Evolutionary conservation across 2,888 invertebrate genomes (phyloP), one percentile per base, ranked within the genome.

Genomic region (Lasioglossum pauxillum): DNA sequence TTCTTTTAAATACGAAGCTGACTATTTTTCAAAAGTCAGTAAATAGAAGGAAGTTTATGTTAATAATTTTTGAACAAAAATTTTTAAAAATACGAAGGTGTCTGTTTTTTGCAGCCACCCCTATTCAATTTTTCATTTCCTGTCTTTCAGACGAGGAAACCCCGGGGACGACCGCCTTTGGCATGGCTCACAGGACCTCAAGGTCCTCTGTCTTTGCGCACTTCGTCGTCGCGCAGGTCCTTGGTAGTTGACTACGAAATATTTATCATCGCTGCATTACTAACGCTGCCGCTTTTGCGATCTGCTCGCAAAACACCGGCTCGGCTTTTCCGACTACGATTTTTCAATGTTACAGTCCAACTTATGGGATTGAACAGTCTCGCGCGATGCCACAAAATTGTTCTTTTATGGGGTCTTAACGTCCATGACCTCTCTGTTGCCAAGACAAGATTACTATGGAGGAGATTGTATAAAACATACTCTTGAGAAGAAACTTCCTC

Each of bases 211-310:
- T 60, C 41, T 27, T 41, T 74, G 74, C 53, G 46, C 27, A 19
- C 38, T 41, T 27, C 16, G 27, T 3, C 69, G 35, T 77, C 67
- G 41, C n/a, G 23, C 41, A 31, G 49, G 16, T 44, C 23, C 41
- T 12, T 5, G n/a, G 41, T 41, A 69, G 69, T 23, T 5, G 12
- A 12, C 69, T n/a, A 67, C 67, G 80, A 82, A 79, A 72, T 78
- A 80, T 80, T 80, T 53, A 76, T 76, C 67, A 53, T 69, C 49
- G 80, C n/a, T 41, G 76, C 49, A 75, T 49, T 10, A 53, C 78
- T 72, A 72, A 78, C 60, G 44, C 5, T 49, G 31, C 64, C 19
- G 46, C 71, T 53, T 77, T 60, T 27, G 53, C 69, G 49, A 19
- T 23, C 16, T 7, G 44, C 60, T 60, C 35, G 57, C 16, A 8